Percentiles rank a stretch among this genome's conserved stretches.
These are phyloP conservation scores for Sitobion miscanthi DNA, from an alignment of 1,140 invertebrate species.

Conservation along the genomic window DNA sequence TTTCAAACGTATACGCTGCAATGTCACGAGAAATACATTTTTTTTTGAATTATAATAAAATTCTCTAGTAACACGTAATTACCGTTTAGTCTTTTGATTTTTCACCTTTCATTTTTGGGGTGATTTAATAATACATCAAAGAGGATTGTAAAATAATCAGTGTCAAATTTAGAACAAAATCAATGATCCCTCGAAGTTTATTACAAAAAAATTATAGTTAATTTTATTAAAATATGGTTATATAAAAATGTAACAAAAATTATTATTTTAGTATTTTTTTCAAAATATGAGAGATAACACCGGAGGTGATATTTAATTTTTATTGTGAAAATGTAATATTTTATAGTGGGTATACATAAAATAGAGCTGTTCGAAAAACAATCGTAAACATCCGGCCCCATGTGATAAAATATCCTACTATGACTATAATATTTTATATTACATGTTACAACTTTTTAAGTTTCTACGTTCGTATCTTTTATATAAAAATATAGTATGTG, in stretches of 20 bases:
- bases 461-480: neutral
- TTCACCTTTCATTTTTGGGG: neutral
- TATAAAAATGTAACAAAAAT: neutral
- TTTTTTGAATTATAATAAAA: neutral
- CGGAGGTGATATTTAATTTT: neutral
- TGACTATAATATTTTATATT: neutral
- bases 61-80: neutral
- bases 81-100: neutral
- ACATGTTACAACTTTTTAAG: neutral
- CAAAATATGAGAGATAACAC: neutral
- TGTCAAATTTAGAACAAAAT: neutral
- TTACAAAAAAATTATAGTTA: neutral
- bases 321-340: neutral
- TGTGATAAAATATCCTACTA: neutral
- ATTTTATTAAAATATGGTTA: neutral
- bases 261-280: neutral
- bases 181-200: neutral
- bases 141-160: neutral
- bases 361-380: neutral
- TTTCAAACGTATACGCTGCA: neutral
- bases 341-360: neutral
- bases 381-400: neutral
- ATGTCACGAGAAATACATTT: neutral
- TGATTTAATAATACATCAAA: neutral
- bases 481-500: neutral